A percentile compares a stretch with the other conserved stretches of the same genome.
Conservation (phyloP, 1,140 invertebrate species). For the Chymomyza costata region DNA sequence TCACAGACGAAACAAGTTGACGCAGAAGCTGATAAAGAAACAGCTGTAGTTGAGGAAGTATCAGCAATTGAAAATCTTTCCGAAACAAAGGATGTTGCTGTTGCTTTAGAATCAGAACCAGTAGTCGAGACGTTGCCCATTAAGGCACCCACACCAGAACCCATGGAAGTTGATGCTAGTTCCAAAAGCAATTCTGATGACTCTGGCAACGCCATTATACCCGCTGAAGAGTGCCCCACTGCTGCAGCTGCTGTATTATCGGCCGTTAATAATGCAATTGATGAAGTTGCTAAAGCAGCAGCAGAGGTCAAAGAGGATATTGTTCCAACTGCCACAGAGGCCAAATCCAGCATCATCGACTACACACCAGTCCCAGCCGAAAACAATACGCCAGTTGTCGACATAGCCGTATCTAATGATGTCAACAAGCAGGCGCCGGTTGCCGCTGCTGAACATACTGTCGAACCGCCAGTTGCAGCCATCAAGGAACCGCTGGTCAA, state of each 20-base stretch:
- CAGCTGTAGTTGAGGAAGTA: slow-evolving; percentile 16
- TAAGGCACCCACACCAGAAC: slow-evolving; percentile 54
- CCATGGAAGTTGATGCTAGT: slow-evolving; percentile 66
- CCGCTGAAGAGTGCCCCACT: slow-evolving; percentile 15
- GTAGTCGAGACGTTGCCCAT: too few relatives aligned
- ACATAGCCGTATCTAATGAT: slow-evolving; percentile 39
- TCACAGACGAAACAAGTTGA: slow-evolving; percentile 7
- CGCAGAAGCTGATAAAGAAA: slow-evolving; percentile 14
- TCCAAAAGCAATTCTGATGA: slow-evolving; percentile 47
- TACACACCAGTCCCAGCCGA: slow-evolving; percentile 17
- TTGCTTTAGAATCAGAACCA: slow-evolving; percentile 13
- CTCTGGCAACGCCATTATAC: slow-evolving; percentile 24
- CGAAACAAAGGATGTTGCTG: neutral
- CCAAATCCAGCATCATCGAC: slow-evolving; percentile 8
- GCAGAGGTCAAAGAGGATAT: slow-evolving; percentile 34
- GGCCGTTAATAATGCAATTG: slow-evolving; percentile 18
- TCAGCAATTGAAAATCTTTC: slow-evolving; percentile 10
- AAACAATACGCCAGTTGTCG: slow-evolving; percentile 19
- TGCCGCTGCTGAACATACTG: slow-evolving; percentile 3
- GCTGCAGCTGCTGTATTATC: slow-evolving; percentile 3
- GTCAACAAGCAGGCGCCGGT: slow-evolving; percentile 36
- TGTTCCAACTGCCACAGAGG: slow-evolving; percentile 7
- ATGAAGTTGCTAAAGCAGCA: slow-evolving; percentile 25
- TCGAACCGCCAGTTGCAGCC: slow-evolving; percentile 8
- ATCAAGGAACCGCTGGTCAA: slow-evolving; percentile 40